Evolutionary conservation across 2,113 vertebrate species (phyloP), one percentile per base, ranked within the genome.

Genomic region (Nycticebus coucang): DNA sequence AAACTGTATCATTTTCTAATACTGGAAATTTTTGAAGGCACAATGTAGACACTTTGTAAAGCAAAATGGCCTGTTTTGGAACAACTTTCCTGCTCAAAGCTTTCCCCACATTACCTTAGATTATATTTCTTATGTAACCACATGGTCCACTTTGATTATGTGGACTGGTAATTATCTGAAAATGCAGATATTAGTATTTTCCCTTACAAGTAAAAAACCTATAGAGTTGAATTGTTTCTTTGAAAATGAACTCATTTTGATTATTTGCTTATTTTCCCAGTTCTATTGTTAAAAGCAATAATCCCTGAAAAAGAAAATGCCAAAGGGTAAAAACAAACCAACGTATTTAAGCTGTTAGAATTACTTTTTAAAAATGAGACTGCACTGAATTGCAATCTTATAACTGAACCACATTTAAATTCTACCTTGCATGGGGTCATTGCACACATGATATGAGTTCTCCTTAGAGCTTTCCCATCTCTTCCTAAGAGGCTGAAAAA

Each of bases 401-500:
- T 64, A 87, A 74, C 37, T 30, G 81, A 91, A 45, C 18, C 80
- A 26, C 84, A 75, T 81, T 95, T 92, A 74, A 83, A 81, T 77
- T 89, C 89, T 80, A 0, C 89, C 89, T 87, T 66, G 59, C 77
- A 59, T n/a, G 66, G 68, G 87, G 50, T 95, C 93, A 88, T 33
- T 66, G 87, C 53, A 86, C 77, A 95, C 30, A 50, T 50, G 80
- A 93, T 10, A 35, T 90, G 81, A 80, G 28, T 33, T 95, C 90
- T 96, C 97, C 91, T 90, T 60, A 41, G 97, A 94, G 91, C 33
- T 78, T 93, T 89, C 59, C 19, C 62, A 26, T 92, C 59, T 91
- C 91, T 93, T 96, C 87, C 87, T 92, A 75, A 18, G 62, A 94
- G 94, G 37, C 84, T 92, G 62, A 78, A 96, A 90, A 97, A 97